Conservation (phyloP, 2,797 vertebrate species). For the Aplochiton taeniatus region DNA sequence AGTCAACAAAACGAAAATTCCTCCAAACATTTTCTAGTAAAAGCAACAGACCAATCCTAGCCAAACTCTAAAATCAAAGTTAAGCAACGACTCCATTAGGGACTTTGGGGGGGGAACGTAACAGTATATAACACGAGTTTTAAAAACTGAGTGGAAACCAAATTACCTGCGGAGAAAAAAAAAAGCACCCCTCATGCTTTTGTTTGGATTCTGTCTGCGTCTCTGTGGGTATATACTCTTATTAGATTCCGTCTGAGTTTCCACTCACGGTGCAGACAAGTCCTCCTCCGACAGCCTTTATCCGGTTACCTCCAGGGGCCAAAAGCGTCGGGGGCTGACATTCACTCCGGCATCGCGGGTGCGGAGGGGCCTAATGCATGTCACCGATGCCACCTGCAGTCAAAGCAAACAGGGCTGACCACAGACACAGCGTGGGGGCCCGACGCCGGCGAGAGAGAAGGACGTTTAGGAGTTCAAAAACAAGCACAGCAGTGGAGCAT, state of each 20-base stretch:
- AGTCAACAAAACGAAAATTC: no score
- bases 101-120: background rate
- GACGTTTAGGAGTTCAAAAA: background rate
- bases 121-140: background rate
- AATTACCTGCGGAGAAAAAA: conserved; percentile 2
- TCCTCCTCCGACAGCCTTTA: conserved; percentile 15
- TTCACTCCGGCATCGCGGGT: conserved; percentile 6
- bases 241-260: conserved; percentile 17
- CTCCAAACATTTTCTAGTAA: no score
- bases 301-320: conserved; percentile 4
- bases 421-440: background rate
- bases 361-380: conserved; percentile 7
- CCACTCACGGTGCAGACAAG: conserved; percentile 10
- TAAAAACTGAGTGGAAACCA: conserved; percentile 5
- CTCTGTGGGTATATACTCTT: conserved; percentile 8
- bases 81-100: background rate
- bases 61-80: no score
- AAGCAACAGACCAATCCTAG: no score
- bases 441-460: background rate
- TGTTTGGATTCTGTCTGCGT: conserved; percentile 18
- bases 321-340: background rate
- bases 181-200: conserved; percentile 7
- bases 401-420: conserved; percentile 6
- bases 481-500: background rate
- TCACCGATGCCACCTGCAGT: conserved; percentile 7